Evolutionary conservation across 2,113 vertebrate genomes (phyloP).

Genomic region (Hymenochirus boettgeri): DNA sequence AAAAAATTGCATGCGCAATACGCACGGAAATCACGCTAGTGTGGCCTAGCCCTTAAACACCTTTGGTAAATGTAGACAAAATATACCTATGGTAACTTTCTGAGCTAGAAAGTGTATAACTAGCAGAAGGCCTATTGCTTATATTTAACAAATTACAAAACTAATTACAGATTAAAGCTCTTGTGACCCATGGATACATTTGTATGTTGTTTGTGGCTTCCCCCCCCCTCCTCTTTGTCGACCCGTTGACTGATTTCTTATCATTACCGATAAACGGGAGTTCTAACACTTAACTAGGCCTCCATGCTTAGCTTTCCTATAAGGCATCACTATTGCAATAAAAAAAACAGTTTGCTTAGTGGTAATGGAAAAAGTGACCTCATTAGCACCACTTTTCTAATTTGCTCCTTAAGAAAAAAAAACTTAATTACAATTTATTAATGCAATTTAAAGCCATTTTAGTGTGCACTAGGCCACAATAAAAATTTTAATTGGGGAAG

Average conservation of each 20-base stretch:
- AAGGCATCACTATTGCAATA: conserved; percentile 45
- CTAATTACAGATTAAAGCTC: too few species aligned
- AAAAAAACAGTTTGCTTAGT: conserved; percentile 56
- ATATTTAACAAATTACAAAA: too few species aligned
- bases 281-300: background rate
- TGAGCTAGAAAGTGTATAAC: too few species aligned
- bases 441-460: conserved; percentile 68
- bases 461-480: conserved; percentile 64
- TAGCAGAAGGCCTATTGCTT: too few species aligned
- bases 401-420: conserved; percentile 64
- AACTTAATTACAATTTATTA: conserved; percentile 73
- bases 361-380: conserved; percentile 69
- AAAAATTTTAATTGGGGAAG: conserved; percentile 74
- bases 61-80: too few species aligned
- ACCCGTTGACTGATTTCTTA: background rate
- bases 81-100: too few species aligned
- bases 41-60: too few species aligned
- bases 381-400: conserved; percentile 69
- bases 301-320: background rate
- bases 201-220: background rate
- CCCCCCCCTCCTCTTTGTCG: background rate
- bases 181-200: too few species aligned
- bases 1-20: too few species aligned
- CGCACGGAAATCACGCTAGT: too few species aligned
- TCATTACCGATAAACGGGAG: background rate